Conservation (phyloP, 2,797 vertebrate genomes). For the Molossus alvarezi region DNA sequence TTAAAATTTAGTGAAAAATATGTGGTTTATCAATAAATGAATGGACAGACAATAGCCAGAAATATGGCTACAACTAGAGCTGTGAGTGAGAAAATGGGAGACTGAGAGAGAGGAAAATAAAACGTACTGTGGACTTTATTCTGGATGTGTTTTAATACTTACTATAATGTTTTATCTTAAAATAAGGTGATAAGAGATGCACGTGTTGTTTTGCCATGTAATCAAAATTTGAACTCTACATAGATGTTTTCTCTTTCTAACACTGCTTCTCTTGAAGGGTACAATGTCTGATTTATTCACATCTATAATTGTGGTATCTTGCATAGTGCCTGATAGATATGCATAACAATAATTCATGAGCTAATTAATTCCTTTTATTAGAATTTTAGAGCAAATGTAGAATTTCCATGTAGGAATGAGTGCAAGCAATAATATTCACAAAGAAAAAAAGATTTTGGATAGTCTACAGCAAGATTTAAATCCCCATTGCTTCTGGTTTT, state of each 20-base stretch:
- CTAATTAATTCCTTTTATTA: neutral
- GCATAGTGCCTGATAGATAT: neutral
- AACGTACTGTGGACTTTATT: neutral
- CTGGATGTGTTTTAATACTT: neutral
- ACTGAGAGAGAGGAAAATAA: neutral
- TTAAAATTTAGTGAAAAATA: conserved; percentile 21
- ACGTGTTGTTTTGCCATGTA: neutral
- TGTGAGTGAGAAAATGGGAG: neutral
- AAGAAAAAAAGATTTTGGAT: conserved; percentile 75
- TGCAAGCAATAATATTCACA: neutral
- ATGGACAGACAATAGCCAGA: neutral
- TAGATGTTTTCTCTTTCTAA: neutral
- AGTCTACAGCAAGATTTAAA: conserved; percentile 79
- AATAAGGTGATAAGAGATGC: neutral
- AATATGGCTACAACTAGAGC: neutral
- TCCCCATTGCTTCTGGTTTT: conserved; percentile 64
- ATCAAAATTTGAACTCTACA: conserved; percentile 37
- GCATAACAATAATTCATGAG: neutral
- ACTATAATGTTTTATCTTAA: conserved; percentile 24
- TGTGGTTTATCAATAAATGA: neutral
- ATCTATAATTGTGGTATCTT: neutral
- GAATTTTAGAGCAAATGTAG: neutral
- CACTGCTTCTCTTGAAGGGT: neutral
- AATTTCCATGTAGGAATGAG: neutral
- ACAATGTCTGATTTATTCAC: neutral